phyloP scores from a whole-genome alignment of 2,113 vertebrate genomes.

The Toxotes jaculatrix region DNA sequence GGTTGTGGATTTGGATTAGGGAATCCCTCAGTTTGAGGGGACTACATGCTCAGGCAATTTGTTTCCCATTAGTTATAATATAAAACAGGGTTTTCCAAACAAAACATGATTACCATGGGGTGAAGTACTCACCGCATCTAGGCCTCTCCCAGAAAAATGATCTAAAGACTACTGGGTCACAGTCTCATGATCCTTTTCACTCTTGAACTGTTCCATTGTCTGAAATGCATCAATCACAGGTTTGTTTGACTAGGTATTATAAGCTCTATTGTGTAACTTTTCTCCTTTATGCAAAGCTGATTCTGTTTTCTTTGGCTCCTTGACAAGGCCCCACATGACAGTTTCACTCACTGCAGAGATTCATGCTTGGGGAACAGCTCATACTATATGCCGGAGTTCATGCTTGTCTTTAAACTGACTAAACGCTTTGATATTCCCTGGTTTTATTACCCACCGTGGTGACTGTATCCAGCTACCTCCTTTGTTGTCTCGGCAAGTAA shows the following conservation, averaged over 20 bases:
- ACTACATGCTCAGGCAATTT: conserved; percentile 76
- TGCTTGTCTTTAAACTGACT: conserved; percentile 66
- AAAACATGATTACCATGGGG: conserved; percentile 69
- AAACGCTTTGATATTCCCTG: conserved; percentile 65
- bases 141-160: conserved; percentile 60
- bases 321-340: conserved; percentile 70
- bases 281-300: conserved; percentile 62
- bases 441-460: conserved; percentile 60
- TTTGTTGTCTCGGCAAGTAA: conserved; percentile 74
- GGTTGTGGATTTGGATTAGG: conserved; percentile 60
- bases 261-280: conserved; percentile 69
- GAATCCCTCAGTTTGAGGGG: conserved; percentile 62
- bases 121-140: conserved; percentile 36
- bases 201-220: conserved; percentile 67
- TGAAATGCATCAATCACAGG: conserved; percentile 68
- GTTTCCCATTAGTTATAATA: conserved; percentile 79
- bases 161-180: conserved; percentile 59
- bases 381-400: conserved; percentile 37
- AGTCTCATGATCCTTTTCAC: conserved; percentile 54
- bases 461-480: conserved; percentile 62
- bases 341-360: conserved; percentile 65
- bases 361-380: conserved; percentile 57
- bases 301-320: conserved; percentile 76
- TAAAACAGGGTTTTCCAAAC: conserved; percentile 71
- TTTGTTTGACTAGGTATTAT: conserved; percentile 80